Percentiles rank a stretch among this genome's conserved stretches.
phyloP scores from a whole-genome alignment of 2,113 vertebrate genomes.

The Eublepharis macularius region DNA sequence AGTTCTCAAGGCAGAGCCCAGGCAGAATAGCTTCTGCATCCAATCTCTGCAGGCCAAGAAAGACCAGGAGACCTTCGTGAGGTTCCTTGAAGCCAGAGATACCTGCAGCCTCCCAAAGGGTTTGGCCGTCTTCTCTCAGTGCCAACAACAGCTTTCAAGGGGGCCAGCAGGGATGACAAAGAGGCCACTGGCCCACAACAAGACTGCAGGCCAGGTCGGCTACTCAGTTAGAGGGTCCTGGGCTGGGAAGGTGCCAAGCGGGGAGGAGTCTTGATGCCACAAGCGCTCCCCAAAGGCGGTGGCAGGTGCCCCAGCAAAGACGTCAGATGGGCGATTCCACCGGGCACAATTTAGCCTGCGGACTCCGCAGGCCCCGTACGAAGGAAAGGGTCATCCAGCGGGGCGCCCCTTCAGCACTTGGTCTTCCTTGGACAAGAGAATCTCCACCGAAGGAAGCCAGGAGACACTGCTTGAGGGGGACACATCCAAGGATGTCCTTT shows the following conservation, averaged over 20 bases:
- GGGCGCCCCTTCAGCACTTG: neutral
- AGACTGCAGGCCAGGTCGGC: neutral
- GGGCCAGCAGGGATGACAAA: neutral
- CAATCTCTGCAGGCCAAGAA: neutral
- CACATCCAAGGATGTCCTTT: neutral
- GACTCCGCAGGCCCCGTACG: neutral
- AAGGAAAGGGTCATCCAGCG: neutral
- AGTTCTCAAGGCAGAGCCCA: no score
- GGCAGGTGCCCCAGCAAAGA: neutral
- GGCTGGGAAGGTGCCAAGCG: neutral
- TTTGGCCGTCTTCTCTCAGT: neutral
- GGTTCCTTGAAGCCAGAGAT: neutral
- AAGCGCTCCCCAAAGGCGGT: neutral
- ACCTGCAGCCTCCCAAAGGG: neutral
- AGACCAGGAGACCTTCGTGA: neutral
- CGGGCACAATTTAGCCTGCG: neutral
- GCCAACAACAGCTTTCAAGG: neutral
- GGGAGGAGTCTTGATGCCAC: no score
- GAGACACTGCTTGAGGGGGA: no score
- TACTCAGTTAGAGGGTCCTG: neutral
- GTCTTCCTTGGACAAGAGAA: neutral
- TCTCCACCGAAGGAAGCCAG: neutral
- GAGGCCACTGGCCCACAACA: neutral
- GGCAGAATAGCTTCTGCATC: neutral
- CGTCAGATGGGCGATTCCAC: neutral